Conservation (phyloP, 2,888 invertebrate genomes). For the Mamestra brassicae region DNA sequence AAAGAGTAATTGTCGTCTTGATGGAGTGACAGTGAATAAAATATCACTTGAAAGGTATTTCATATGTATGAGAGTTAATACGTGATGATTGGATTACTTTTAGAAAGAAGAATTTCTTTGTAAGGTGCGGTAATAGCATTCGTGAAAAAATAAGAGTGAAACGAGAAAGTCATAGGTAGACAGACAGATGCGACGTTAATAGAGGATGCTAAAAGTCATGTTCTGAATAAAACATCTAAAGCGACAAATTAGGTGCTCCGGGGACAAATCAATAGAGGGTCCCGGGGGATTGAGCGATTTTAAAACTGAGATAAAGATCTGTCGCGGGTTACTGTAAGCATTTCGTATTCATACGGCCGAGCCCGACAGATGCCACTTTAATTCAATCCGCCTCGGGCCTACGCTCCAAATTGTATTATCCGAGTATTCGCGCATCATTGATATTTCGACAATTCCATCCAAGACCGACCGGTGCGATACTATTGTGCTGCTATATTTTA, state of each 20-base stretch:
- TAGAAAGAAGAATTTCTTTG: conserved; percentile 46
- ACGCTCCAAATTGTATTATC: conserved; percentile 89
- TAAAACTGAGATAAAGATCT: conserved; percentile 91
- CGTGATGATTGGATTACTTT: conserved; percentile 58
- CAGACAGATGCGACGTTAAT: conserved; percentile 60
- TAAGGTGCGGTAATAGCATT: conserved; percentile 41
- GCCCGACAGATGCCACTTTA: conserved; percentile 90
- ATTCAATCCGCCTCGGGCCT: conserved; percentile 90
- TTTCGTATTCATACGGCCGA: conserved; percentile 89
- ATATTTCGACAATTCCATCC: conserved; percentile 88
- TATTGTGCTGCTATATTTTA: conserved; percentile 69
- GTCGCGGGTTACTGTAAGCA: conserved; percentile 85
- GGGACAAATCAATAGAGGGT: conserved; percentile 88
- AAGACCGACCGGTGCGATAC: conserved; percentile 75
- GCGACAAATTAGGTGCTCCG: conserved; percentile 84
- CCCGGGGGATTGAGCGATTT: conserved; percentile 89
- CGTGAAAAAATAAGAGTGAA: conserved; percentile 52
- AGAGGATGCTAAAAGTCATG: conserved; percentile 78
- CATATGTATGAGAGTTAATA: conserved; percentile 59
- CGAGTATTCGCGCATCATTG: conserved; percentile 90
- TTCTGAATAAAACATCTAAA: conserved; percentile 85
- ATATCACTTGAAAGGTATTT: conserved; percentile 74
- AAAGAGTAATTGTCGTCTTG: conserved; percentile 78
- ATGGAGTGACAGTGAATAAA: conserved; percentile 79
- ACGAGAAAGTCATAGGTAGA: conserved; percentile 42